These are phyloP conservation scores for Cyprinodon brontotheroides DNA, from an alignment of 2,113 vertebrate species.

Conservation along the genomic window DNA sequence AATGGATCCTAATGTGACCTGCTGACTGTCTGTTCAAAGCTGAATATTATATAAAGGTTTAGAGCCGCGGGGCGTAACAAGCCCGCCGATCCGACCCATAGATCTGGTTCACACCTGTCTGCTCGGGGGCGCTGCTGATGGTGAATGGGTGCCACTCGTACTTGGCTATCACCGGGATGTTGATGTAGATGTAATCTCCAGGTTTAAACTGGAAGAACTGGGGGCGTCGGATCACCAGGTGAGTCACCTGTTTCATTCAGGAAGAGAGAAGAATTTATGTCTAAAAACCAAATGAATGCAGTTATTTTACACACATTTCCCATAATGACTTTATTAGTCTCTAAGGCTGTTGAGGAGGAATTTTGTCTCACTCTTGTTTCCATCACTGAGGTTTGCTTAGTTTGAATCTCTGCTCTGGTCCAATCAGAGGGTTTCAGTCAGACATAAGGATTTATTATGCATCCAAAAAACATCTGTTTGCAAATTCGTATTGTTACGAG, in stretches of 20 bases:
- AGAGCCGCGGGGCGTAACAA: background rate
- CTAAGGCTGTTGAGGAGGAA: too few species aligned
- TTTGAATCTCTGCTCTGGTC: too few species aligned
- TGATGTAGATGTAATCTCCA: constrained; percentile 91
- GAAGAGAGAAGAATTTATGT: background rate
- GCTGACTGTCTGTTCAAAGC: background rate
- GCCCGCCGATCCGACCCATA: too few species aligned
- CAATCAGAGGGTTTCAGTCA: too few species aligned
- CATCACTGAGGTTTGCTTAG: too few species aligned
- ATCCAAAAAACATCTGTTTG: too few species aligned
- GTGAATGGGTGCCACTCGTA: constrained; percentile 94
- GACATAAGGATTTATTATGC: too few species aligned
- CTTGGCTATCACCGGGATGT: constrained; percentile 86
- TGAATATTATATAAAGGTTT: too few species aligned
- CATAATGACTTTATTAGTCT: background rate
- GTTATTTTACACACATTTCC: too few species aligned
- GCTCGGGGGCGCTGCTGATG: constrained; percentile 93
- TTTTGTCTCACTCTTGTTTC: too few species aligned
- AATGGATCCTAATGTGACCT: background rate
- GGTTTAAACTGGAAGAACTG: constrained; percentile 87
- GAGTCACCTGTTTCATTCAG: constrained; percentile 84
- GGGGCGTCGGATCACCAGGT: constrained; percentile 87
- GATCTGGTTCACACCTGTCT: constrained; percentile 77
- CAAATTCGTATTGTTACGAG: too few species aligned
- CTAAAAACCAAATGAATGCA: too few species aligned